Conservation (phyloP, 2,113 vertebrate species). For the Larimichthys polyactis region DNA sequence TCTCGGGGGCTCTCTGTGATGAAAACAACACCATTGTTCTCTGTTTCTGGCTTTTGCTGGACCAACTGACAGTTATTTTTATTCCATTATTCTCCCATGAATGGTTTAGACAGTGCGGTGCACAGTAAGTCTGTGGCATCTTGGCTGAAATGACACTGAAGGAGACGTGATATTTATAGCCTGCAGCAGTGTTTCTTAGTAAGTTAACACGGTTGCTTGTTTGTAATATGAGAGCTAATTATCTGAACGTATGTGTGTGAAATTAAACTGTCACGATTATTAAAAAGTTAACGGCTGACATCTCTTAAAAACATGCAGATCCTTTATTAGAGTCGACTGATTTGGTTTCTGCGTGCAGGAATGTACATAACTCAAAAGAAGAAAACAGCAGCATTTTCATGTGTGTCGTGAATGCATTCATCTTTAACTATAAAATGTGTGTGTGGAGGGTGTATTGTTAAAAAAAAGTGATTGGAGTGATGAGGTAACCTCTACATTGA, state of each 20-base stretch:
- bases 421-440: background rate
- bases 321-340: background rate
- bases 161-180: background rate
- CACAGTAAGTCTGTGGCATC: background rate
- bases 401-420: background rate
- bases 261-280: background rate
- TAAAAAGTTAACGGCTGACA: background rate
- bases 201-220: background rate
- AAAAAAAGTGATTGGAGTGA: too few species aligned
- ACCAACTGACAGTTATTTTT: background rate
- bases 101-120: background rate
- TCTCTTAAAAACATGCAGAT: background rate
- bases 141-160: background rate
- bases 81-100: background rate
- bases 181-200: background rate
- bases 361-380: background rate
- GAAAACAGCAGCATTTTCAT: background rate
- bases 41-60: background rate
- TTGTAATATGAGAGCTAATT: background rate
- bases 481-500: too few species aligned
- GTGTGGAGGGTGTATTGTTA: background rate
- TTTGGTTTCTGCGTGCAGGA: background rate
- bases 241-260: background rate
- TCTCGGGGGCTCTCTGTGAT: background rate
- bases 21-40: background rate